Percentiles rank a stretch among this genome's conserved stretches.
Conservation (phyloP, 2,113 vertebrate genomes). For the Tauraco erythrolophus region DNA sequence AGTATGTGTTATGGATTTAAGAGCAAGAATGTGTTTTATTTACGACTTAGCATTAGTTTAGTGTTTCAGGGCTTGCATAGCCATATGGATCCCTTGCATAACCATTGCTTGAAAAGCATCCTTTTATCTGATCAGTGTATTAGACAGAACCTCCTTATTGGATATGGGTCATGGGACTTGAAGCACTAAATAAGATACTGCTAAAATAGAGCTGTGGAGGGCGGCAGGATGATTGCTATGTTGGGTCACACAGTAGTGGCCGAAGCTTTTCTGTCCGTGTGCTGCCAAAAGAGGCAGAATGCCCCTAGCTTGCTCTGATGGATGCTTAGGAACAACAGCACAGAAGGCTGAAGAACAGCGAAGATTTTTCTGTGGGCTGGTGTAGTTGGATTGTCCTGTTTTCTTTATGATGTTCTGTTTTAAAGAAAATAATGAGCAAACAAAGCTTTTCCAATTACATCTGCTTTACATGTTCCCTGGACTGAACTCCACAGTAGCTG, state of each 20-base stretch:
- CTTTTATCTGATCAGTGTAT: constrained; percentile 53
- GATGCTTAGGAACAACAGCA: not conserved
- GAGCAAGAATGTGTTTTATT: not conserved
- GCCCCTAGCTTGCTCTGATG: not conserved
- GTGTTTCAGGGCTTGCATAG: not conserved
- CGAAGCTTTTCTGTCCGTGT: not conserved
- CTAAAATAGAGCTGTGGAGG: not conserved
- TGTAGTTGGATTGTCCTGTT: not conserved
- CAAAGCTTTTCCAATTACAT: not conserved
- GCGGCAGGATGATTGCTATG: fast-evolving
- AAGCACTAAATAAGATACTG: constrained; percentile 22
- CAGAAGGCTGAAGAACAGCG: not conserved
- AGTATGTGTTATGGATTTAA: not conserved
- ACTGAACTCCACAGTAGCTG: not conserved
- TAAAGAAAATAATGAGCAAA: not conserved
- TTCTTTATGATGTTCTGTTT: not conserved
- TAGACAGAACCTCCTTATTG: constrained; percentile 42
- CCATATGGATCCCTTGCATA: constrained; percentile 14
- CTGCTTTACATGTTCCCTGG: not conserved
- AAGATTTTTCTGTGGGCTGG: not conserved
- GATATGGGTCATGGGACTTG: constrained; percentile 36
- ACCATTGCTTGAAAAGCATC: constrained; percentile 35
- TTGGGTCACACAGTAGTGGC: not conserved
- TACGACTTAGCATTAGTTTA: not conserved
- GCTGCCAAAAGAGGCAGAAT: not conserved